A percentile compares a stretch with the other conserved stretches of the same genome.
Evolutionary conservation across 2,113 vertebrate species (phyloP).

Genomic region (Zosterops hypoxanthus): DNA sequence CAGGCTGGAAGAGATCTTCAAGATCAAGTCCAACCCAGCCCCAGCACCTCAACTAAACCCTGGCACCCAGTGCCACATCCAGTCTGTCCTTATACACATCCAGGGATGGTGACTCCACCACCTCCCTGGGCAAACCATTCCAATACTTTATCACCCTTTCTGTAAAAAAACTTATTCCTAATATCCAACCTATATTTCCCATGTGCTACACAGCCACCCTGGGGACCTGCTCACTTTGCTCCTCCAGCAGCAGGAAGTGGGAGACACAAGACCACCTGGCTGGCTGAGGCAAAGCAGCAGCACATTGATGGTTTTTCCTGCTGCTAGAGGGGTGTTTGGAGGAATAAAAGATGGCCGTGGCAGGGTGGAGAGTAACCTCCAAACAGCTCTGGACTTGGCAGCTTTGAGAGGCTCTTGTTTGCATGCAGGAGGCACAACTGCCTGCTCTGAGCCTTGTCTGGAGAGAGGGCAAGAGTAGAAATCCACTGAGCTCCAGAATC

Average conservation of each 20-base stretch:
- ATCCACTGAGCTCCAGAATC: neutral
- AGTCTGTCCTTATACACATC: too few relatives aligned
- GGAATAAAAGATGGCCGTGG: neutral
- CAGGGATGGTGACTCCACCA: too few relatives aligned
- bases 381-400: neutral
- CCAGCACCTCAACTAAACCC: too few relatives aligned
- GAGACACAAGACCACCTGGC: neutral
- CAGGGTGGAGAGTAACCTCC: neutral
- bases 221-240: neutral
- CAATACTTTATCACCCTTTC: too few relatives aligned
- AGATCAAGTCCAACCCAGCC: too few relatives aligned
- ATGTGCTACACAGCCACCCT: neutral
- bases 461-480: neutral
- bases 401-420: neutral
- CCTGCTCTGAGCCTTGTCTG: neutral
- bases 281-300: neutral
- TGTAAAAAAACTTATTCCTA: too few relatives aligned
- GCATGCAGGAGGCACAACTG: neutral
- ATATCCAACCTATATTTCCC: too few relatives aligned
- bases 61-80: too few relatives aligned
- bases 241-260: neutral
- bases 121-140: too few relatives aligned
- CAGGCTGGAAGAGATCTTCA: too few relatives aligned
- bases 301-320: neutral
- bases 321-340: neutral